These are phyloP conservation scores for Lepidurus arcticus DNA, from an alignment of 1,140 invertebrate species.

Conservation along the genomic window DNA sequence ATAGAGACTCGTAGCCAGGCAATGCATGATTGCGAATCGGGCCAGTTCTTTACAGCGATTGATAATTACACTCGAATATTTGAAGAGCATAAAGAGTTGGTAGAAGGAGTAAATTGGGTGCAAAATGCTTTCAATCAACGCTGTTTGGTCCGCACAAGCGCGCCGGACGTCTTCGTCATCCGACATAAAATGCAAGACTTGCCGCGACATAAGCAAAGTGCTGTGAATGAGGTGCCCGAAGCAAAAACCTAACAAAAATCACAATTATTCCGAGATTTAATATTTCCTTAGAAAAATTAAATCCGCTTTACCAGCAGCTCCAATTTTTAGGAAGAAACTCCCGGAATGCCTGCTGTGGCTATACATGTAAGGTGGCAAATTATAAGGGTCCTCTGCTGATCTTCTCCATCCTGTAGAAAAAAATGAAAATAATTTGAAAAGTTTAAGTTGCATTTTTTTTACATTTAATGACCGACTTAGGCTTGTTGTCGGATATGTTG, in stretches of 20 bases:
- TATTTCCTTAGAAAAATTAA: constrained; percentile 45
- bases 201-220: constrained; percentile 56
- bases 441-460: too few species aligned
- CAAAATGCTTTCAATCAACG: constrained; percentile 54
- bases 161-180: constrained; percentile 46
- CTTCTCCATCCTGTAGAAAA: constrained; percentile 36
- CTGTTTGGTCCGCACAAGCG: constrained; percentile 47
- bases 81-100: constrained; percentile 66
- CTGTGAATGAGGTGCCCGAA: constrained; percentile 65
- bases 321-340: constrained; percentile 66
- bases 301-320: constrained; percentile 61
- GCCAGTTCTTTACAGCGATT: constrained; percentile 54
- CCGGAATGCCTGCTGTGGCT: constrained; percentile 58
- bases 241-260: constrained; percentile 55
- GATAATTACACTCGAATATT: constrained; percentile 67
- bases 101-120: constrained; percentile 63
- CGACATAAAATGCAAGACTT: constrained; percentile 53
- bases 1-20: constrained; percentile 62
- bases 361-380: constrained; percentile 50
- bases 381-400: background rate
- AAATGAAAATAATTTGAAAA: constrained; percentile 14
- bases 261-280: constrained; percentile 59
- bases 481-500: too few species aligned
- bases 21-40: constrained; percentile 66
- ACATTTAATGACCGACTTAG: too few species aligned